Evolutionary conservation across 2,888 invertebrate species (phyloP).

Genomic region (Tipula vernalis): DNA sequence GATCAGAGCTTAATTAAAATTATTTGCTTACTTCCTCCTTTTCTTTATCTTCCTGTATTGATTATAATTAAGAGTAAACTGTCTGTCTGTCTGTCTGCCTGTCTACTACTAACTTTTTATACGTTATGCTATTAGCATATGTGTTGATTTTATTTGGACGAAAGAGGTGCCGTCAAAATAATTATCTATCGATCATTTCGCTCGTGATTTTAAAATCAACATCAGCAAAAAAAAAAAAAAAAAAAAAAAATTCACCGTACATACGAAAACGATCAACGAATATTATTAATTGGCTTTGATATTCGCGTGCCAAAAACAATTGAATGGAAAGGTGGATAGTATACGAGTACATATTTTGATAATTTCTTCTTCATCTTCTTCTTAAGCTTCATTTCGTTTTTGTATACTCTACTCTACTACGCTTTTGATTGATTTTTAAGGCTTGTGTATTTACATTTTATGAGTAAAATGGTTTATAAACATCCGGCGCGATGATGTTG

Average conservation of each 20-base stretch:
- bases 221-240: not conserved
- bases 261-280: not conserved
- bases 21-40: not conserved
- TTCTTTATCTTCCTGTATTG: not conserved
- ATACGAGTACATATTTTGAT: not conserved
- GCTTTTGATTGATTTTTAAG: not conserved
- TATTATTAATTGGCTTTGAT: not conserved
- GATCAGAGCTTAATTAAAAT: not conserved
- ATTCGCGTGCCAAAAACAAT: slow-evolving; percentile 4
- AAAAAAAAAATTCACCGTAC: not conserved
- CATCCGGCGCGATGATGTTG: not conserved
- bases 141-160: not conserved
- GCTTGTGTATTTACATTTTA: not conserved
- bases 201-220: not conserved
- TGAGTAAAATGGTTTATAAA: not conserved
- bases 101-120: not conserved
- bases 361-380: not conserved
- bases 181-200: not conserved
- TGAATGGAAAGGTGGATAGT: not conserved
- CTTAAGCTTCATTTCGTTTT: not conserved
- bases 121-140: not conserved
- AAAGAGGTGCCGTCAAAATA: not conserved
- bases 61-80: not conserved
- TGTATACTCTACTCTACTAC: not conserved
- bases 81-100: not conserved